These are phyloP conservation scores for Malurus cyaneus DNA, from an alignment of 2,113 vertebrate species.

Conservation along the genomic window DNA sequence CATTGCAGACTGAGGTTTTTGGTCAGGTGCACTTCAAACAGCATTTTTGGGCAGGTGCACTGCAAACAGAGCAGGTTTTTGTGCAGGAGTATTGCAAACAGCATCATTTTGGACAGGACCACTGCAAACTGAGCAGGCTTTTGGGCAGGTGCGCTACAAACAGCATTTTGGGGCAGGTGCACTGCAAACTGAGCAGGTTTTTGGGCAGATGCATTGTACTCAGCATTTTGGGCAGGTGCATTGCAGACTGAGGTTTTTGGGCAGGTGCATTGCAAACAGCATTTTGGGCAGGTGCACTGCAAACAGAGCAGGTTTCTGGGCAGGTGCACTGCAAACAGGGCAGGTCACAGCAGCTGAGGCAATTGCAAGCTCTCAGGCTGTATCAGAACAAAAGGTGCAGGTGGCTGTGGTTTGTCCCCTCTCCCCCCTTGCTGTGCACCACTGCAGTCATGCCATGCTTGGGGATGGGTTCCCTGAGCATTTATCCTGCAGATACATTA, in stretches of 20 bases:
- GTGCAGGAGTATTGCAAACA: neutral
- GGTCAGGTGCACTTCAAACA: neutral
- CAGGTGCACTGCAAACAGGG: neutral
- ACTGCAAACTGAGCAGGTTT: neutral
- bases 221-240: neutral
- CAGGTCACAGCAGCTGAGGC: neutral
- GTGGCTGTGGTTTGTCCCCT: neutral
- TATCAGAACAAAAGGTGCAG: neutral
- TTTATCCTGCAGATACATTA: neutral
- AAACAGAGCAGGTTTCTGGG: neutral
- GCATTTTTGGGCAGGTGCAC: neutral
- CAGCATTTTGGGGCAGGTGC: neutral
- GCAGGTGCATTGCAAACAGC: neutral
- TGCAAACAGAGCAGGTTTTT: too few relatives aligned
- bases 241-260: neutral
- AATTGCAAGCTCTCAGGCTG: neutral
- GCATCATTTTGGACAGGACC: neutral
- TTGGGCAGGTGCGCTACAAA: neutral
- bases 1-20: fast-evolving
- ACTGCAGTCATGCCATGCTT: neutral
- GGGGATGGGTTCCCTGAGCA: neutral
- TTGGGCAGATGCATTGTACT: neutral
- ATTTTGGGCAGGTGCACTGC: neutral
- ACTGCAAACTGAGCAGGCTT: neutral
- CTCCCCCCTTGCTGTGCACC: neutral